These are phyloP conservation scores for Leptoteleia sp. DNA, from an alignment of 1,140 invertebrate species.

Conservation along the genomic window DNA sequence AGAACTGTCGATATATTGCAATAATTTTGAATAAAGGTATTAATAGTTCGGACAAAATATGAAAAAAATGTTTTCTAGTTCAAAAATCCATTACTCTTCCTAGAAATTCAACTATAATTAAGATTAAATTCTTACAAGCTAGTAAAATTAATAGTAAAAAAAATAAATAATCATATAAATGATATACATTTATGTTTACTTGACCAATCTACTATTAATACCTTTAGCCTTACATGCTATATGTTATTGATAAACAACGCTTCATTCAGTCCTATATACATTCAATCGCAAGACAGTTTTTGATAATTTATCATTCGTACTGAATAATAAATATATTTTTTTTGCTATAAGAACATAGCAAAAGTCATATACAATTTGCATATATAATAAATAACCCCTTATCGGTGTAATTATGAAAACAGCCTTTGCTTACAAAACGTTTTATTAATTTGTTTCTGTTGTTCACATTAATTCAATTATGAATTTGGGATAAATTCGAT, in stretches of 20 bases:
- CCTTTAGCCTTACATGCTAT: background rate
- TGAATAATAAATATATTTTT: conserved; percentile 9
- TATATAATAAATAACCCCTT: no score
- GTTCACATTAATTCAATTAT: no score
- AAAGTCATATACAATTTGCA: no score
- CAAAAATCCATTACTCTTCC: no score
- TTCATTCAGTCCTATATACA: conserved; percentile 11
- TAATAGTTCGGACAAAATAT: no score
- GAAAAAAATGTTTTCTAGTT: background rate
- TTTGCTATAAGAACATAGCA: conserved; percentile 16
- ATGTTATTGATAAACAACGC: background rate
- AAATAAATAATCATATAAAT: no score
- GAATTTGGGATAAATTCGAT: no score
- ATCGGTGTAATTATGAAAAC: no score
- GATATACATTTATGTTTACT: background rate
- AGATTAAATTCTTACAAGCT: no score
- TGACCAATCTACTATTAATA: background rate
- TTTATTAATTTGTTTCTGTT: background rate
- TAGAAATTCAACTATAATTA: no score
- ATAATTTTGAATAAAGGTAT: conserved; percentile 1
- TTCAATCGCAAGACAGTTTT: background rate
- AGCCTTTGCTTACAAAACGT: background rate
- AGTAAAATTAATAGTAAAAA: no score
- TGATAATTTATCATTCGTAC: background rate
- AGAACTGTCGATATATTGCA: conserved; percentile 4